phyloP scores from a whole-genome alignment of 1,140 invertebrate genomes.

The Lysiphlebus fabarum region DNA sequence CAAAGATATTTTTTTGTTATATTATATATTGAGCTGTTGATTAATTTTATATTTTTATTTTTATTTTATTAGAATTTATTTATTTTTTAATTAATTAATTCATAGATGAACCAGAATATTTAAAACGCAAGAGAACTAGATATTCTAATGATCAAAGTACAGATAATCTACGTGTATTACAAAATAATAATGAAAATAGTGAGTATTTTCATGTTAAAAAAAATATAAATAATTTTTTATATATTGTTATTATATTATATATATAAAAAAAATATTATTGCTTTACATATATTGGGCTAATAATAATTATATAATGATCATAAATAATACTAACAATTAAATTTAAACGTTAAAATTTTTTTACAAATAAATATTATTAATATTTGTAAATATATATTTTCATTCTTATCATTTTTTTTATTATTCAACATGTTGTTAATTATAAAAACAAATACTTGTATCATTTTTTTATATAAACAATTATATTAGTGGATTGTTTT shows the following conservation, averaged over 20 bases:
- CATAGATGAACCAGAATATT: conserved; percentile 34
- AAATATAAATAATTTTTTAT: conserved; percentile 16
- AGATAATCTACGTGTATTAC: conserved; percentile 56
- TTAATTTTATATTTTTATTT: conserved; percentile 11
- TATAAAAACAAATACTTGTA: no score
- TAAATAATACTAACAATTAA: no score
- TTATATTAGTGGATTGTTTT: no score
- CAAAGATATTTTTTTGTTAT: not conserved
- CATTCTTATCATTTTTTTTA: no score
- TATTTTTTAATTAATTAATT: conserved; percentile 24
- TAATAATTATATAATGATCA: not conserved
- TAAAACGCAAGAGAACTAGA: conserved; percentile 62
- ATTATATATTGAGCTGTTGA: conserved; percentile 9
- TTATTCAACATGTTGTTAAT: no score
- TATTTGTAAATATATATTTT: no score
- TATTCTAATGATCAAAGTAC: conserved; percentile 56
- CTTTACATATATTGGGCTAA: conserved; percentile 8
- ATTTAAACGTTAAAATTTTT: no score
- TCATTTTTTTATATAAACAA: no score
- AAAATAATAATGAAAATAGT: conserved; percentile 58
- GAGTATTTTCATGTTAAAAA: conserved; percentile 51
- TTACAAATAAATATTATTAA: no score
- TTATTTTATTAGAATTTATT: not conserved
- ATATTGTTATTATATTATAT: not conserved
- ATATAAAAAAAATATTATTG: not conserved